Base-by-base conservation (phyloP, 2,797 vertebrate species). In the Myripristis murdjan region DNA sequence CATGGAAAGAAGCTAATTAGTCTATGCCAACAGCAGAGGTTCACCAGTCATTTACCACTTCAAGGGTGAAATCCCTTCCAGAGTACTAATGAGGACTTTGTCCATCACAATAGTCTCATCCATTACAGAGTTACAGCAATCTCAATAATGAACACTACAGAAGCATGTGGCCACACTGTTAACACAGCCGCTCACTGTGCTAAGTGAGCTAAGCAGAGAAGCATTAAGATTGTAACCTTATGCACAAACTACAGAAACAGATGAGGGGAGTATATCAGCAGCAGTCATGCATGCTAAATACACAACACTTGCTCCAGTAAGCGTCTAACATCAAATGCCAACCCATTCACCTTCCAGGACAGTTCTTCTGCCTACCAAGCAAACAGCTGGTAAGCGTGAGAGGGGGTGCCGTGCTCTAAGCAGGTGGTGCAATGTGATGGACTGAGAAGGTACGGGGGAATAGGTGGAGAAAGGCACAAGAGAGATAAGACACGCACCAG, bases 1-100 rank as follows among this genome's bases (percentile, higher is more conserved):
- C 82, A 88, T 49, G 76, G 85, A 73, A 86, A 81, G 82, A 74
- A 78, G 72, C 84, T 92, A 92, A 93, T 92, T 91, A 92, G 87
- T 87, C 75, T 49, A 70, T 14, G 81, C 78, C 87, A 84, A 89
- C 72, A 83, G 82, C 75, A 73, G 83, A 82, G 79, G 82, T 77
- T 88, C 73, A 79, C 78, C 77, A 87, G 81, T 79, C 85, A 84
- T 86, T 91, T 88, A 69, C 65, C 79, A 79, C 85, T 73, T 87
- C 85, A 84, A 87, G 91, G 81, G 75, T 86, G 82, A 86, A 89
- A 90, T 82, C 72, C 58, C 62, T 76, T 75, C 66, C 72, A 57
- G 56, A 60, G 73, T 59, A 64, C 60, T 90, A 90, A 91, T 84
- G 81, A 91, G 62, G 65, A 77, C 66, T 71, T 73, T 73, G 75